Base-by-base conservation (phyloP, 2,113 vertebrate genomes). In the Epinephelus fuscoguttatus region DNA sequence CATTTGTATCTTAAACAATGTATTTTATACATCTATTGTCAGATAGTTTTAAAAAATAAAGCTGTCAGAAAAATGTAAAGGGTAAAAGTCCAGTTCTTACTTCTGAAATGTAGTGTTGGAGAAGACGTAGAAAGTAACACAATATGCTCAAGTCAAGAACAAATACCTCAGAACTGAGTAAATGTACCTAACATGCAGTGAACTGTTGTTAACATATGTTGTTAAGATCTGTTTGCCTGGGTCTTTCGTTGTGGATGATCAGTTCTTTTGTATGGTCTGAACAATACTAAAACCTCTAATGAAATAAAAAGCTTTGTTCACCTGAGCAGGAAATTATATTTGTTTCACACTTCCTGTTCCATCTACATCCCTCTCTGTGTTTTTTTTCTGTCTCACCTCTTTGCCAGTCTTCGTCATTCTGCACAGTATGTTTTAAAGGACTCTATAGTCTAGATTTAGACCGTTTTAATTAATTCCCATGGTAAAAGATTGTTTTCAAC, bases 381-480 rank as follows among this genome's bases (percentile, higher is more conserved):
- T 30, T n/a, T 66, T 47, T 61, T 27, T 56, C 45, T 60, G 4
- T 63, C 50, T 25, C 1, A 10, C 27, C 47, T 59, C 23, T 57
- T 69, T 53, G 9, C 18, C 49, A 45, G 57, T 37, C 42, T 30
- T 37, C 76, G 33, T 68, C 27, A 49, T 40, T 55, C 40, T 61
- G n/a, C 25, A 23, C 7, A 45, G n/a, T 42, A 12, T 69, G 23
- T 53, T 77, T 77, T 23, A 27, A 78, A 55, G 52, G 3, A 42
- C 33, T 45, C 23, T 21, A 30, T 17, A 30, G 25, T 56, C 33
- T 61, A 21, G 30, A 68, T 74, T 53, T 77, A 61, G 27, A 70
- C 55, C 1, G 6, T 67, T 30, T 69, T 74, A 84, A 87, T 89
- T 84, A 66, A 85, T 80, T 80, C 72, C 79, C 79, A 47, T 60